Evolutionary conservation across 2,888 invertebrate genomes (phyloP).

Genomic region (Philhelius pedissequus): DNA sequence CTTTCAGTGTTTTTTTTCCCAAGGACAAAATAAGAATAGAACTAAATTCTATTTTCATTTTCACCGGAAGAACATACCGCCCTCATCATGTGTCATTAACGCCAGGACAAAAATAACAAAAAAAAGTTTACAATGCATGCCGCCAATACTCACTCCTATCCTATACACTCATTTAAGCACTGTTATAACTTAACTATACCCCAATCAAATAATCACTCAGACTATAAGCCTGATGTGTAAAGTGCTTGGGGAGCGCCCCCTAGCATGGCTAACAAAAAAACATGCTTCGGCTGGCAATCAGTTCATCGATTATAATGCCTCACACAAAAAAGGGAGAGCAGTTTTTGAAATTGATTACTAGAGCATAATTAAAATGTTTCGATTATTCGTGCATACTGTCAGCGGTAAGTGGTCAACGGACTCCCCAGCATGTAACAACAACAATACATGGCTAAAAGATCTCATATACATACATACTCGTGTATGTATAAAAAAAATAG

Average conservation of each 20-base stretch:
- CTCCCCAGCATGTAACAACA: constrained; percentile 36
- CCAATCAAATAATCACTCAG: constrained; percentile 49
- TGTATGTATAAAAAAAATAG: background rate
- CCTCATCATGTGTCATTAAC: constrained; percentile 41
- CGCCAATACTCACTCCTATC: background rate
- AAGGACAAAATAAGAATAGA: background rate
- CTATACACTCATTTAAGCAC: too few relatives aligned
- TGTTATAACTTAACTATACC: background rate
- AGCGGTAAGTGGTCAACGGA: constrained; percentile 62
- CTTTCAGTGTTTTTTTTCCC: too few relatives aligned
- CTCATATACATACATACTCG: background rate
- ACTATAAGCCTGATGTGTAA: constrained; percentile 29
- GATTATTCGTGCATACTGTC: constrained; percentile 63
- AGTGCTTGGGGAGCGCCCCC: constrained; percentile 42
- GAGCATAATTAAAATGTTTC: constrained; percentile 69
- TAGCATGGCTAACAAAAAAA: constrained; percentile 32
- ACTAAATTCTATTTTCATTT: constrained; percentile 25
- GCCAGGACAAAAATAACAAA: background rate
- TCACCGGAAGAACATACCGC: constrained; percentile 16
- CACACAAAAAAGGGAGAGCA: constrained; percentile 16
- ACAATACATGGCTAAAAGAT: background rate
- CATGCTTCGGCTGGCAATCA: constrained; percentile 63
- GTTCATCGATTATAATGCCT: constrained; percentile 66
- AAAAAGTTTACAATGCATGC: background rate
- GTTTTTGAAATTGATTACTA: constrained; percentile 68